Evolutionary conservation across 1,140 invertebrate species (phyloP), one percentile per base, ranked within the genome.

Genomic region (Microplitis mediator): DNA sequence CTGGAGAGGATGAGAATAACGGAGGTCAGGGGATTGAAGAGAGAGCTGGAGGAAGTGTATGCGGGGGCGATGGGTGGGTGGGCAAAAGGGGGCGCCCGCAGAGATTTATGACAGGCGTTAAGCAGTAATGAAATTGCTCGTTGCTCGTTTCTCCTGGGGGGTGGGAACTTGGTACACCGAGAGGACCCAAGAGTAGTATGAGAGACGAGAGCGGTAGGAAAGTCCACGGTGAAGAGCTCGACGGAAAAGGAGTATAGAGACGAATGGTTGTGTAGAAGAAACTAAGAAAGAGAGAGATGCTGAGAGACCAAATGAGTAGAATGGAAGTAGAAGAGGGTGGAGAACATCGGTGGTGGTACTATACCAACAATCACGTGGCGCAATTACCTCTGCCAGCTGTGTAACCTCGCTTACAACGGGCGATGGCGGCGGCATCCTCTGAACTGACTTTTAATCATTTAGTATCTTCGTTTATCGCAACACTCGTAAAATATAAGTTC

Each of bases 61-160:
- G 51, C 9, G 31, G 13, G 13, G 58, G 32, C 62, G 51, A 39
- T 45, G 69, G 36, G 52, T 52, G 76, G 75, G 74, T 72, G 71
- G 78, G 72, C 75, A 77, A 64, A 58, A 45, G 75, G 74, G 83
- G 80, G 79, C 75, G 78, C 76, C 77, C 79, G 80, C 74, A 79
- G 82, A 86, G 86, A 87, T 86, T 87, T 86, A 86, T 85, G 85
- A 86, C 84, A 86, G 85, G 86, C 86, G 86, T 86, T 87, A 87
- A 86, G 86, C 86, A 86, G 85, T 87, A 87, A 87, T 86, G 86
- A 87, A 87, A 87, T 87, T 86, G 86, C 86, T 86, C 86, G 85
- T 86, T 87, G 84, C 84, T 84, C 83, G 84, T 83, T 85, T 83
- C 80, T 83, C 77, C 72, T 76, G 78, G 69, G 73, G 62, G 71